These are phyloP conservation scores for Xanthostigma xanthostigma DNA, from an alignment of 2,888 invertebrate species.

Conservation along the genomic window DNA sequence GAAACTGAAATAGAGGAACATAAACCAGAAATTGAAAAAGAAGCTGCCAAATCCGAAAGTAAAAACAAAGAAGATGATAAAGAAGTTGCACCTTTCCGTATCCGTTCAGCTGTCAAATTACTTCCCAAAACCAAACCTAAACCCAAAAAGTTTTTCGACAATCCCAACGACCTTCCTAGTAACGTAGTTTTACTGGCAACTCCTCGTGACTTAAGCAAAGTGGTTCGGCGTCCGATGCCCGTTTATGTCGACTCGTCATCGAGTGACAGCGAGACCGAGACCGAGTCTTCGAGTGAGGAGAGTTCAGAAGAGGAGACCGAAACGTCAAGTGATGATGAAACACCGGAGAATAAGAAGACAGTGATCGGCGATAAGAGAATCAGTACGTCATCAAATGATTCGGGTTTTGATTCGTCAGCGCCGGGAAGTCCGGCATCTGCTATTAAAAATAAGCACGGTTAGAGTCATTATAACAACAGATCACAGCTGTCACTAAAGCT, in stretches of 20 bases:
- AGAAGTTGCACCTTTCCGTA: not conserved
- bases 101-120: not conserved
- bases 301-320: constrained; percentile 25
- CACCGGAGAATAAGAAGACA: constrained; percentile 29
- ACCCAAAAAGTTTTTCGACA: constrained; percentile 4
- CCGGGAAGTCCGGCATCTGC: constrained; percentile 40
- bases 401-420: constrained; percentile 61
- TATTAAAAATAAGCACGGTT: constrained; percentile 44
- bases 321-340: constrained; percentile 26
- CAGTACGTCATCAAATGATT: constrained; percentile 71
- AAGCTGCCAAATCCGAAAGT: constrained; percentile 7
- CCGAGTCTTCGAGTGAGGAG: constrained; percentile 21
- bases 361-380: constrained; percentile 30
- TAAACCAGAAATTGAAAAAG: constrained; percentile 13
- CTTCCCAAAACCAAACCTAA: not conserved
- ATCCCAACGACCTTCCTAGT: constrained; percentile 7
- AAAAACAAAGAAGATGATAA: not conserved
- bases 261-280: constrained; percentile 17
- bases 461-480: constrained; percentile 19
- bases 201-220: constrained; percentile 3
- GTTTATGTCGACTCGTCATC: constrained; percentile 24
- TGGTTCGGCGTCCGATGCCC: constrained; percentile 11
- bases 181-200: constrained; percentile 4
- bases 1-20: constrained; percentile 10
- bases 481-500: too few species aligned